Conservation (phyloP, 2,797 vertebrate genomes). For the Coendou prehensilis region DNA sequence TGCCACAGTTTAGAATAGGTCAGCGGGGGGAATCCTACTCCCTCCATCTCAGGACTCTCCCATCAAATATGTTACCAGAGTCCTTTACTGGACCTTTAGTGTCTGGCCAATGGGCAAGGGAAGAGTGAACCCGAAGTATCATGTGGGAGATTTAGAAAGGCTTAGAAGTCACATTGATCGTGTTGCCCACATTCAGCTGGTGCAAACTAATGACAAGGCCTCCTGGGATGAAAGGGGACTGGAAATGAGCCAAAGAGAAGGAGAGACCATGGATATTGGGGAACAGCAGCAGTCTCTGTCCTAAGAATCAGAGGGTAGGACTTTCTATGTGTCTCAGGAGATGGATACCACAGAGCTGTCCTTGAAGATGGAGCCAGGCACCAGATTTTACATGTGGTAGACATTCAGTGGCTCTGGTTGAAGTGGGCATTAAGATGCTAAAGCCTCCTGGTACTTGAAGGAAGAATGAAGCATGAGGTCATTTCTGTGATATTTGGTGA, state of each 20-base stretch:
- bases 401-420: neutral
- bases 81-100: neutral
- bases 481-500: neutral
- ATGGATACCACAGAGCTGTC: neutral
- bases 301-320: neutral
- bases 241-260: neutral
- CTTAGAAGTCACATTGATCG: neutral
- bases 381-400: neutral
- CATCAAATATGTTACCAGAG: neutral
- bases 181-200: neutral
- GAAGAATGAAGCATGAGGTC: neutral
- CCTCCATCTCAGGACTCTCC: neutral
- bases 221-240: neutral
- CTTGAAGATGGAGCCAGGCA: neutral
- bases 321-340: slow-evolving; percentile 7
- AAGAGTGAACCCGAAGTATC: neutral
- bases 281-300: neutral
- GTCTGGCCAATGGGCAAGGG: neutral
- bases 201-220: neutral
- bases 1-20: neutral
- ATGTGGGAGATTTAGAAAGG: neutral
- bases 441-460: neutral
- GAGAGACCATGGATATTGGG: neutral
- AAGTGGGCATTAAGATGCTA: neutral
- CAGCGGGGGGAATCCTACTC: neutral